Base-by-base conservation (phyloP, 2,797 vertebrate genomes). In the Lates japonicus region DNA sequence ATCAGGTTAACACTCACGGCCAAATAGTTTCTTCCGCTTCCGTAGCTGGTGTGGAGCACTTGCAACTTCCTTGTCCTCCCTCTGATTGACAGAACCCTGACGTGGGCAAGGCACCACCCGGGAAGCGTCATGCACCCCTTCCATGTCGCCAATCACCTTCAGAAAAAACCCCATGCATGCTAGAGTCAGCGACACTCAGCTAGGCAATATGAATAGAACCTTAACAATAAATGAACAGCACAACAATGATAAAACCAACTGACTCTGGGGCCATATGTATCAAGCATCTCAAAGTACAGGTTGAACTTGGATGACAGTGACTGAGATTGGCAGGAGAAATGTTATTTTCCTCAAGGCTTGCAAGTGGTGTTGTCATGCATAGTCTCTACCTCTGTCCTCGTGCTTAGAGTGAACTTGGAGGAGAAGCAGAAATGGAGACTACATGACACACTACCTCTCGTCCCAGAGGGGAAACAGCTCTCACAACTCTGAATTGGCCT, bases 71-170 rank as follows among this genome's bases (percentile, higher is more conserved):
- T 90, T 70, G 70, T 93, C 72, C 77, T 87, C 55, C 70, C 87
- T 88, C 88, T 88, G 84, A 89, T 86, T 41, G 85, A 79, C 82
- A 0, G 3, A 2, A 7, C 92, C 87, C 74, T 93, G 90, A 78
- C 84, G 78, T 1, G 78, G 80, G 49, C 62, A 33, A 72, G 80
- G 54, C 62, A 64, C 60, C 73, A 90, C 87, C 44, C 76, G 82
- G n/a, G 87, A 80, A 37, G 82, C 62, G 14, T 86, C 80, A 20
- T 63, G 88, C 42, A 88, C 77, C 41, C 81, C 88, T 51, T 93
- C 87, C 77, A 93, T 74, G 61, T 96, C 95, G 70, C 96, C 96
- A 65, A 96, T 94, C 52, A 97, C 95, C 97, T 99, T 87, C 88
- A 82, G 64, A 48, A 67, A 77, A 76, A 75, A 49, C 49, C 2